Base-by-base conservation (phyloP, 2,113 vertebrate species). In the Bostrychus sinensis region DNA sequence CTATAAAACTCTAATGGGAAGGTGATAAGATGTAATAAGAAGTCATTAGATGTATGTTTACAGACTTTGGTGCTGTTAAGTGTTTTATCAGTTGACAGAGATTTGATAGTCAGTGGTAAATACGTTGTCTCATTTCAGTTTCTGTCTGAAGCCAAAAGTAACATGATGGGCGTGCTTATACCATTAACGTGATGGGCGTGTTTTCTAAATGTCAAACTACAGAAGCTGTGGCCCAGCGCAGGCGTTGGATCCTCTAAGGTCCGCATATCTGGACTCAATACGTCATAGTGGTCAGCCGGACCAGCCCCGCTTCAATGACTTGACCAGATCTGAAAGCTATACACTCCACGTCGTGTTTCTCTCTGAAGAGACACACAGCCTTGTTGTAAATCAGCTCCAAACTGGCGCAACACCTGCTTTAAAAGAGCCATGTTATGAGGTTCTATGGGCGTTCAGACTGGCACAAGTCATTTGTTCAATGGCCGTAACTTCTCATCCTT, bases 401-500 rank as follows among this genome's bases (percentile, higher is more conserved):
- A 30, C 28, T 25, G 37, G 2, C 17, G 14, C 23, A 26, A 50
- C 73, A 56, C 62, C 53, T 73, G 64, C 60, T 77, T 72, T 38
- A 68, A 34, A 37, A n/a, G 34, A 20, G 19, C 26, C 13, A 30
- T 16, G 25, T 51, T 17, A 1, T 28, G 30, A 70, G 53, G 25
- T 73, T 55, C 14, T 2, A 37, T 42, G 45, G 58, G 63, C 36
- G 55, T 63, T 48, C 3, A 62, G 62, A 62, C 65, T 64, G 72
- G n/a, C 30, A 13, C 19, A 72, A 58, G 45, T 57, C 67, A 25
- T 59, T 71, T 77, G 70, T 81, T 81, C 67, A 22, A 56, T 41
- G 43, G 75, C 78, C 66, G 32, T 69, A 57, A 34, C 77, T 89
- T 88, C 80, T 78, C 78, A 75, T 89, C 60, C 42, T 46, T 51